phyloP scores from a whole-genome alignment of 2,888 invertebrate genomes.

The Sericinus montela region DNA sequence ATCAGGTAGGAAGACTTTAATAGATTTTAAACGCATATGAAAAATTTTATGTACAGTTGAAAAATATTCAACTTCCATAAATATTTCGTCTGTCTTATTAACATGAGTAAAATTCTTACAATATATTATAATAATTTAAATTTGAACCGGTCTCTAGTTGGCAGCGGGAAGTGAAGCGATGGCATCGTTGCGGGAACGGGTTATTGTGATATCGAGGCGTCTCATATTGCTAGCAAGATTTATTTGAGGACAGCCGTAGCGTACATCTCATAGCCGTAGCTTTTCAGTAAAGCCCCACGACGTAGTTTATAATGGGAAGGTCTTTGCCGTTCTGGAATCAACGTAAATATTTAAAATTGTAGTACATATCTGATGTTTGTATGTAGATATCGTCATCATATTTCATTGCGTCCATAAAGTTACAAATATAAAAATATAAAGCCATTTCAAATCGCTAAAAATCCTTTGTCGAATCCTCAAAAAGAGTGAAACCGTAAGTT shows the following conservation, averaged over 20 bases:
- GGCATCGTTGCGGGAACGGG: constrained; percentile 46
- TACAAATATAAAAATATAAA: no score
- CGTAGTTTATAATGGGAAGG: constrained; percentile 3
- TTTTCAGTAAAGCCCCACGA: constrained; percentile 8
- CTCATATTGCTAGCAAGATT: constrained; percentile 68
- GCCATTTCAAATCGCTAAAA: no score
- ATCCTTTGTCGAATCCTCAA: no score
- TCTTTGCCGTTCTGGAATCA: constrained; percentile 4
- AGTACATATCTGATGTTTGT: background rate
- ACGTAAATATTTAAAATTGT: constrained; percentile 8
- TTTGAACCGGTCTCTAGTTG: constrained; percentile 35
- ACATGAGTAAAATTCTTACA: constrained; percentile 11
- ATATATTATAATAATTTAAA: constrained; percentile 39
- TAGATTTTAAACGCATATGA: no score
- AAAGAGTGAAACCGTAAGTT: no score
- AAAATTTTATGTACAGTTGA: no score
- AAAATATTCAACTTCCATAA: no score
- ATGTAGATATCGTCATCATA: no score
- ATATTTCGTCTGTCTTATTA: background rate
- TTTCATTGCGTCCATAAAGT: no score
- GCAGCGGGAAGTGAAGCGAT: constrained; percentile 29
- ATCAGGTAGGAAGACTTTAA: no score
- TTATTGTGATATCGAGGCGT: constrained; percentile 67
- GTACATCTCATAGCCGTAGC: constrained; percentile 6
- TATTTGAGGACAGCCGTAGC: constrained; percentile 44